A percentile compares a stretch with the other conserved stretches of the same genome.
Evolutionary conservation across 2,113 vertebrate species (phyloP).

Genomic region (Alces alces): DNA sequence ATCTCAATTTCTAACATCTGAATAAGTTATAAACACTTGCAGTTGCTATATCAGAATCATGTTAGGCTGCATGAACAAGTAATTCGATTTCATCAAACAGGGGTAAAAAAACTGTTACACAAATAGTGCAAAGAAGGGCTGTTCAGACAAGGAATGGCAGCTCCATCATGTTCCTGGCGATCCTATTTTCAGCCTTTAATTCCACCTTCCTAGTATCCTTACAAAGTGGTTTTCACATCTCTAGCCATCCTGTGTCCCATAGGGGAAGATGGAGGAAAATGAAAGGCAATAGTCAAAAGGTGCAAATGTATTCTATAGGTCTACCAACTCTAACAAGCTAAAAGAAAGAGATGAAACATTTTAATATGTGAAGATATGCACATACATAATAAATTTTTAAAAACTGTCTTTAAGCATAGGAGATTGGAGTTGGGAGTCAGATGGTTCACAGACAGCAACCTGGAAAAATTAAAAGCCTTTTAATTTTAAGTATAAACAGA

Average conservation of each 20-base stretch:
- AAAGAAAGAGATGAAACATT: neutral
- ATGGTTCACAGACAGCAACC: neutral
- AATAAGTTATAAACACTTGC: neutral
- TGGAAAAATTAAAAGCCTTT: neutral
- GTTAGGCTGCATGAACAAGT: neutral
- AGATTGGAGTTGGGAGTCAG: neutral
- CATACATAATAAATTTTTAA: neutral
- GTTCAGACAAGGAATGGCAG: neutral
- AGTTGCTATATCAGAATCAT: neutral
- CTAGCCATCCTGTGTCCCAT: neutral
- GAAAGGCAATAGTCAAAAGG: neutral
- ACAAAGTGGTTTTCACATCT: neutral
- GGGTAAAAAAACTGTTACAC: neutral
- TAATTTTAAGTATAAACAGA: neutral
- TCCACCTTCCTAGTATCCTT: neutral
- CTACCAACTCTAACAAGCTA: neutral
- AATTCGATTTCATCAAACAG: neutral
- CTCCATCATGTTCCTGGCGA: neutral
- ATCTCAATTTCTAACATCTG: neutral
- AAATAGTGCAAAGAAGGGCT: neutral
- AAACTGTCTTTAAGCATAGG: neutral
- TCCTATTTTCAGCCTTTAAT: neutral
- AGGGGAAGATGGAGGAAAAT: neutral
- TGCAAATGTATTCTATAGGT: neutral
- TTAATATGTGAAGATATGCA: neutral